phyloP scores from a whole-genome alignment of 1,140 invertebrate genomes.

The Argopecten irradians region DNA sequence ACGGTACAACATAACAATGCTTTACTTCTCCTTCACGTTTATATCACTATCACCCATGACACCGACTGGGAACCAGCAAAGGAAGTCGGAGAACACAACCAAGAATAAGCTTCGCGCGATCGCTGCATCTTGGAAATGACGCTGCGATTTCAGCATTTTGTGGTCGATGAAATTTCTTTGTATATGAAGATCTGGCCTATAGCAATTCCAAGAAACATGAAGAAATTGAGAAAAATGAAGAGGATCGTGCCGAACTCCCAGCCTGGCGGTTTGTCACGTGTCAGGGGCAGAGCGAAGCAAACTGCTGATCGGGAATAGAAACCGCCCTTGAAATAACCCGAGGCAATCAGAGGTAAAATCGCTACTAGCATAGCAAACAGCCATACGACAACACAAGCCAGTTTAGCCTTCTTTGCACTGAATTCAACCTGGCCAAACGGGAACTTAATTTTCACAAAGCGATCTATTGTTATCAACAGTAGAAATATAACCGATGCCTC shows the following conservation, averaged over 20 bases:
- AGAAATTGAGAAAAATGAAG: constrained; percentile 56
- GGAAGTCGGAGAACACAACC: constrained; percentile 57
- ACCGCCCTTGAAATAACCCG: constrained; percentile 29
- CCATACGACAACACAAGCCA: not conserved
- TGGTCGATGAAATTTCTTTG: constrained; percentile 27
- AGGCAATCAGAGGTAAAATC: constrained; percentile 25
- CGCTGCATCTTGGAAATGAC: constrained; percentile 74
- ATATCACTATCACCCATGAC: constrained; percentile 55
- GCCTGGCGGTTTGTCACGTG: constrained; percentile 39
- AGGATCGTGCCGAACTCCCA: constrained; percentile 54
- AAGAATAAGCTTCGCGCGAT: constrained; percentile 58
- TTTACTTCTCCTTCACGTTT: too few species aligned
- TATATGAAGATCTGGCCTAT: constrained; percentile 55
- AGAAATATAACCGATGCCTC: constrained; percentile 62
- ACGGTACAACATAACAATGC: too few species aligned
- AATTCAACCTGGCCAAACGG: constrained; percentile 54
- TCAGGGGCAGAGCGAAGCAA: constrained; percentile 56
- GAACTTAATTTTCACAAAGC: constrained; percentile 62
- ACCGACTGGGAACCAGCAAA: constrained; percentile 63
- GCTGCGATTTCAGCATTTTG: constrained; percentile 73
- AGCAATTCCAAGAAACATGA: constrained; percentile 55
- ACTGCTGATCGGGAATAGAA: constrained; percentile 59
- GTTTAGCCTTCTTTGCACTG: not conserved
- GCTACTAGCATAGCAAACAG: not conserved
- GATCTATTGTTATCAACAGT: constrained; percentile 65